These are phyloP conservation scores for Copidosoma floridanum DNA, from an alignment of 1,140 invertebrate species.

Conservation along the genomic window DNA sequence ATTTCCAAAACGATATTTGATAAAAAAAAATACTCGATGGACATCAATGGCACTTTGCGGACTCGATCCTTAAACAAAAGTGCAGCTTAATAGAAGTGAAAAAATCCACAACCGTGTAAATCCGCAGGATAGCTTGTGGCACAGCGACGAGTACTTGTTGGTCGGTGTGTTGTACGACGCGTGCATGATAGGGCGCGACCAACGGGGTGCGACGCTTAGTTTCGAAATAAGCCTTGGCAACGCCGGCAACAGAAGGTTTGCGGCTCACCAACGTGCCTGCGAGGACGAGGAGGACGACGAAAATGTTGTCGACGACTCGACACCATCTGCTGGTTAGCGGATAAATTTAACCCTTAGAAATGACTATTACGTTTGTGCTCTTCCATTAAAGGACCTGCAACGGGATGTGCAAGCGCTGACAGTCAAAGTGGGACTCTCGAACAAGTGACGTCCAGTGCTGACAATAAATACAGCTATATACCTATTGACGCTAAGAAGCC, in stretches of 20 bases:
- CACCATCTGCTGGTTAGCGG: too few species aligned
- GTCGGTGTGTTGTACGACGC: constrained; percentile 47
- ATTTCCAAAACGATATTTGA: too few species aligned
- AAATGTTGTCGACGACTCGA: too few species aligned
- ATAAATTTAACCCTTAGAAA: too few species aligned
- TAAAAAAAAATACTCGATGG: too few species aligned
- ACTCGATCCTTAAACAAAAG: too few species aligned
- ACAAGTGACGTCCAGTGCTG: constrained; percentile 37
- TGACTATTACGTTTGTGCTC: too few species aligned
- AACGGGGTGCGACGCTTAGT: constrained; percentile 39
- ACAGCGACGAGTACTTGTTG: constrained; percentile 47
- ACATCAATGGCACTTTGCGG: too few species aligned
- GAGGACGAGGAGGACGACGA: constrained; percentile 2
- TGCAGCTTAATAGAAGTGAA: too few species aligned
- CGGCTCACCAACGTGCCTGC: constrained; percentile 30
- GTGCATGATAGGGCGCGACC: constrained; percentile 49
- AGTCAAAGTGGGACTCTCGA: constrained; percentile 41
- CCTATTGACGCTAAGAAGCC: constrained; percentile 48
- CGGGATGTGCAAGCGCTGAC: constrained; percentile 29
- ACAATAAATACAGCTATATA: constrained; percentile 49
- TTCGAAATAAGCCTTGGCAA: constrained; percentile 53
- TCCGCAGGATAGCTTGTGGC: constrained; percentile 46
- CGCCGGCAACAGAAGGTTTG: constrained; percentile 43
- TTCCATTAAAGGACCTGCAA: neutral
- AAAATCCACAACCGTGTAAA: too few species aligned